Evolutionary conservation across 2,888 invertebrate genomes (phyloP).

Genomic region (Lithophane socia): DNA sequence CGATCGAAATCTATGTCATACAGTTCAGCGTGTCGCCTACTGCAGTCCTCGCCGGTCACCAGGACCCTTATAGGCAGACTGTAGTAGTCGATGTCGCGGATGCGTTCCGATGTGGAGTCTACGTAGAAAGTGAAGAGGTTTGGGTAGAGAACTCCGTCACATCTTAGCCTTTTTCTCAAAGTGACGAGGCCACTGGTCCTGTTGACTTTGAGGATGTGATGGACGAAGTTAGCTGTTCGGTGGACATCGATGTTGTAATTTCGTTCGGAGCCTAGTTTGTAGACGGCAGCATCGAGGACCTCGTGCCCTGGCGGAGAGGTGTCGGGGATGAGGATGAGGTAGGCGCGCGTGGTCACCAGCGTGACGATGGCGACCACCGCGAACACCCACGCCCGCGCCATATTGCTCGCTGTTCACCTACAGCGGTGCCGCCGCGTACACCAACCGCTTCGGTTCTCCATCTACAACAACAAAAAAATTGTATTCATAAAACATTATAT

Average conservation of each 20-base stretch:
- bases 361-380: constrained; percentile 77
- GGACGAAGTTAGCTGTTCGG: constrained; percentile 95
- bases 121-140: constrained; percentile 96
- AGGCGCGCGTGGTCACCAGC: constrained; percentile 82
- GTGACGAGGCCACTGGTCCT: constrained; percentile 93
- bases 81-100: constrained; percentile 95
- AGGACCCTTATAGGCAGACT: constrained; percentile 94
- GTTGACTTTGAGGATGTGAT: constrained; percentile 94
- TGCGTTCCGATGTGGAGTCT: constrained; percentile 95
- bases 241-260: constrained; percentile 95
- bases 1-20: constrained; percentile 91
- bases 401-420: constrained; percentile 80
- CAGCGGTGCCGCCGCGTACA: constrained; percentile 84
- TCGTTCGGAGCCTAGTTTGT: constrained; percentile 94
- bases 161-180: constrained; percentile 93
- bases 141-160: constrained; percentile 95
- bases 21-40: constrained; percentile 91
- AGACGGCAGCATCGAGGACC: constrained; percentile 95
- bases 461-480: constrained; percentile 76
- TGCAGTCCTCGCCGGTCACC: constrained; percentile 93
- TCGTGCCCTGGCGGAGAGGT: constrained; percentile 91
- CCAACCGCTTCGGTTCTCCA: constrained; percentile 77
- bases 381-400: constrained; percentile 79
- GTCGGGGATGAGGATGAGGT: constrained; percentile 91
- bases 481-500: constrained; percentile 14